These are phyloP conservation scores for Cossypha niveicapilla DNA, from an alignment of 2,797 vertebrate species.

Conservation along the genomic window DNA sequence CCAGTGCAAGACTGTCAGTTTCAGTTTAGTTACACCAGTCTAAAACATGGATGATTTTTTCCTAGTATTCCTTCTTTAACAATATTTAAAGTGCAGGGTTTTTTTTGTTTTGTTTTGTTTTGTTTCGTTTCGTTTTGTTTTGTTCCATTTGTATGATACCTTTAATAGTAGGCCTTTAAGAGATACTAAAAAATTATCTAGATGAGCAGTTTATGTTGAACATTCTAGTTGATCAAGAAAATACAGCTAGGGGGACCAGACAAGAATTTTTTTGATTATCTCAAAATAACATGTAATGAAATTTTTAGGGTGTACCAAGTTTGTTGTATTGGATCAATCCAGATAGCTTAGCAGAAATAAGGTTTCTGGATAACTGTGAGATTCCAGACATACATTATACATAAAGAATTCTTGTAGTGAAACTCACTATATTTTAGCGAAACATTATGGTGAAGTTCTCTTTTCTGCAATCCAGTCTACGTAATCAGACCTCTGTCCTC, in stretches of 20 bases:
- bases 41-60: neutral
- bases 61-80: neutral
- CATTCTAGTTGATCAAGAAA: neutral
- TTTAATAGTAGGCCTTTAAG: neutral
- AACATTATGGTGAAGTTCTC: conserved; percentile 12
- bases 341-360: neutral
- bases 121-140: neutral
- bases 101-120: too few species aligned
- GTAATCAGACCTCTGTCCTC: conserved; percentile 48
- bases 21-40: neutral
- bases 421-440: conserved; percentile 52
- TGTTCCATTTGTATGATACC: too few species aligned
- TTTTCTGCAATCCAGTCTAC: neutral
- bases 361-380: neutral
- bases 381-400: neutral
- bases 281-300: neutral
- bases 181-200: neutral
- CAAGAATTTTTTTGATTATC: neutral
- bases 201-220: neutral
- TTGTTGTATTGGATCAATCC: neutral
- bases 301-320: neutral
- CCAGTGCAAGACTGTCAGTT: neutral
- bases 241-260: neutral
- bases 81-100: neutral
- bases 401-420: conserved; percentile 36